Conservation (phyloP, 2,888 invertebrate species). For the Sylvicola fuscatus region DNA sequence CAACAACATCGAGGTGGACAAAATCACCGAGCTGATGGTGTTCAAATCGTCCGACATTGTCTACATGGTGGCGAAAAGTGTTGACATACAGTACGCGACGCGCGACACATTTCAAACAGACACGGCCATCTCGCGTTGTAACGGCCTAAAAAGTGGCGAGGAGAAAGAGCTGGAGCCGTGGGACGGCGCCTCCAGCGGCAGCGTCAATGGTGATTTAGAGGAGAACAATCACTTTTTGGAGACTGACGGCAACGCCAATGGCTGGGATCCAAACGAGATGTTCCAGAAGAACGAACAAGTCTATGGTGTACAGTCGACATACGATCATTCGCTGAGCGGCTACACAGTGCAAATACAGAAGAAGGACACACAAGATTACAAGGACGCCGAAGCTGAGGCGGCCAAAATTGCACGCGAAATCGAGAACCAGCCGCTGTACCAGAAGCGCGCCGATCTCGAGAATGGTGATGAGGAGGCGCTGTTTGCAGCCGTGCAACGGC, state of each 20-base stretch:
- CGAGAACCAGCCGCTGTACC: conserved; percentile 65
- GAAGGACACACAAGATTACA: conserved; percentile 72
- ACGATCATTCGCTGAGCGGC: conserved; percentile 74
- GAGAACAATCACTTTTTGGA: conserved; percentile 32
- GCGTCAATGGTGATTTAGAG: conserved; percentile 35
- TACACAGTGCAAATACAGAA: conserved; percentile 78
- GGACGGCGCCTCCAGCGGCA: conserved; percentile 38
- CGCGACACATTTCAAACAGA: conserved; percentile 80
- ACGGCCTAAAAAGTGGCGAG: conserved; percentile 31
- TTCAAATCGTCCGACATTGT: conserved; percentile 73
- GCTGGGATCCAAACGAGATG: conserved; percentile 96
- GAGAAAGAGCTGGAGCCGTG: conserved; percentile 72
- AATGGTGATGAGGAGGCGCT: conserved; percentile 70
- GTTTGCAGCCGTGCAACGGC: conserved; percentile 67
- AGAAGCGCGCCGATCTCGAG: conserved; percentile 65
- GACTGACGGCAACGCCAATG: conserved; percentile 61
- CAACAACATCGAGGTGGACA: conserved; percentile 37
- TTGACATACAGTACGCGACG: conserved; percentile 75
- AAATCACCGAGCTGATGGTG: conserved; percentile 57
- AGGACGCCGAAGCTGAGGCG: conserved; percentile 44
- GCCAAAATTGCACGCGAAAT: conserved; percentile 84
- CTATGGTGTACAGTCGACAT: conserved; percentile 84
- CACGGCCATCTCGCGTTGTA: conserved; percentile 70
- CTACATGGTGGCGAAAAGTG: conserved; percentile 59
- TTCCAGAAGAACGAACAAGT: conserved; percentile 80